Evolutionary conservation across 2,888 invertebrate species (phyloP).

Genomic region (Biston betularia): DNA sequence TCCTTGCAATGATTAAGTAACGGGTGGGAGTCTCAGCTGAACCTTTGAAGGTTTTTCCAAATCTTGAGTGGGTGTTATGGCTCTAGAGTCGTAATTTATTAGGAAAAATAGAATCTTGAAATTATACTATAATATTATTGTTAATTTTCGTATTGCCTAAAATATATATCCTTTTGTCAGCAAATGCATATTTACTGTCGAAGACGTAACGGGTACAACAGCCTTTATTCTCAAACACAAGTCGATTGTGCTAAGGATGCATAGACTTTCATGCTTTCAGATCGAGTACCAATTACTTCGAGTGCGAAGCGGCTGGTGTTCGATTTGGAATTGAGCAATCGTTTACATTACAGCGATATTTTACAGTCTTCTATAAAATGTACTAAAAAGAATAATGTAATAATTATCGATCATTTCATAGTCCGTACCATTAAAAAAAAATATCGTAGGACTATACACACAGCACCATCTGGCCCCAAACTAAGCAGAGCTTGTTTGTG

Average conservation of each 20-base stretch:
- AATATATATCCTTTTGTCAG: not conserved
- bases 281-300: constrained; percentile 52
- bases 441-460: too few relatives aligned
- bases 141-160: not conserved
- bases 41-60: constrained; percentile 24
- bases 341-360: not conserved
- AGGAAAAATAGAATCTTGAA: not conserved
- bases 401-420: not conserved
- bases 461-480: too few relatives aligned
- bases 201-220: not conserved
- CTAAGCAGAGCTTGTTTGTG: too few relatives aligned
- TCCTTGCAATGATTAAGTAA: constrained; percentile 28
- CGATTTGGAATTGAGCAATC: constrained; percentile 29
- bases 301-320: constrained; percentile 46
- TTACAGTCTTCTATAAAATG: not conserved
- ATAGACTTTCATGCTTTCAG: constrained; percentile 7
- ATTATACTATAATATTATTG: constrained; percentile 1
- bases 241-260: constrained; percentile 12
- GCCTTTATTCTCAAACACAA: constrained; percentile 4
- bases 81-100: constrained; percentile 27
- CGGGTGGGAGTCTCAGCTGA: constrained; percentile 18
- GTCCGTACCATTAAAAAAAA: too few relatives aligned
- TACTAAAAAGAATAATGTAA: not conserved
- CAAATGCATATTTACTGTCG: not conserved
- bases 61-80: constrained; percentile 29